Base-by-base conservation (phyloP, 1,140 invertebrate genomes). In the Drosophila pseudoobscura region DNA sequence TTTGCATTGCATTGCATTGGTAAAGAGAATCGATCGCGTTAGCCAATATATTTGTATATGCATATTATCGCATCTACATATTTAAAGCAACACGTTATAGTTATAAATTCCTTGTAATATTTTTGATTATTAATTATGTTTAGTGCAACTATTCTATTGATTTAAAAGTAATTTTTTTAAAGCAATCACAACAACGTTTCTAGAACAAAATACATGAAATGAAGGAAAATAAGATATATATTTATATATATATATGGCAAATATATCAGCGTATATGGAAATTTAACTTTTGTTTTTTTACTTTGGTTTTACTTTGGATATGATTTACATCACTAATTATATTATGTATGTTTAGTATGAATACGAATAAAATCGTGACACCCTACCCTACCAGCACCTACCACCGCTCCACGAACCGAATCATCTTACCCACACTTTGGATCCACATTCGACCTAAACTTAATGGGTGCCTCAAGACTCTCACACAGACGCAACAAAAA, bases 151-250 rank as follows among this genome's bases (percentile, higher is more conserved):
- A 50, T 71, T 79, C 78, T 69, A 69, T 80, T 80, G 79, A 78
- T 87, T 85, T 80, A 68, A 78, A 84, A 76, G 53, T 65, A 80
- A 66, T 72, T 84, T 61, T 84, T 64, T 65, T 82, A 80, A 75
- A 73, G 79, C 75, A 83, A 85, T 79, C 72, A 76, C 69, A 74
- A 64, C 62, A 75, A 60, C 58, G 68, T 87, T 85, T 85, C 68
- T 85, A 87, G 82, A 88, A 87, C 73, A 87, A 87, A 75, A 79
- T 80, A 53, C 49, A 85, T 58, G 31, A 71, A 75, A 85, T 58
- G 31, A 71, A 75, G 58, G 62, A 84, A 61, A 57, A 55, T 61
- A 41, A 66, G 29, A 52, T 58, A 63, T 51, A 58, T 54, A 50
- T 17, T 74, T 13, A 52, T 46, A 51, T 39, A 73, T 44, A 69